Conservation (phyloP, 2,113 vertebrate genomes). For the Sinocyclocheilus rhinocerous region DNA sequence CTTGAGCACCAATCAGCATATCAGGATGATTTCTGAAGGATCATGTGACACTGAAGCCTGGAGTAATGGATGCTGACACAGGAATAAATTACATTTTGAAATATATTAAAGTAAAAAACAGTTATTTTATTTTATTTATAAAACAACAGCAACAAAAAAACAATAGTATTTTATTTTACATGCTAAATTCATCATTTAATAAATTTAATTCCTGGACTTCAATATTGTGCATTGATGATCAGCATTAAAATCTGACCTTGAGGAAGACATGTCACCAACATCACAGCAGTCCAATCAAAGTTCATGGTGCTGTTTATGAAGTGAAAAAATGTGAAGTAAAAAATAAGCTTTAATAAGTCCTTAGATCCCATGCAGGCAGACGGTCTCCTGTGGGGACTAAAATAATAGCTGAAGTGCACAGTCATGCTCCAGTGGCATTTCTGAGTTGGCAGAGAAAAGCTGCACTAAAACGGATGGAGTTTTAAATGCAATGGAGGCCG, state of each 20-base stretch:
- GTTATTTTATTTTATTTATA: no score
- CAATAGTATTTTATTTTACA: background rate
- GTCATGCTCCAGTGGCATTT: slow-evolving; percentile 63
- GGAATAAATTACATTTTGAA: no score
- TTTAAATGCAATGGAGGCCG: slow-evolving; percentile 36
- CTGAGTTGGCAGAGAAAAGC: slow-evolving; percentile 20
- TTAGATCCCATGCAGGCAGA: background rate
- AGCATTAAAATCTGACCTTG: background rate
- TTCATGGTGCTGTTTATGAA: background rate
- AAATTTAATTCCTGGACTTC: background rate
- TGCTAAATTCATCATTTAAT: background rate
- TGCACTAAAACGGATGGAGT: slow-evolving; percentile 29
- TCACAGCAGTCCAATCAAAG: slow-evolving; percentile 4
- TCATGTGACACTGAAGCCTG: no score
- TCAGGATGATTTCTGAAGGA: no score
- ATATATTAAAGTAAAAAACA: no score
- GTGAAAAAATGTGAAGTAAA: background rate
- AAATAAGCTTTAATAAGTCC: background rate
- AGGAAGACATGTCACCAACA: background rate
- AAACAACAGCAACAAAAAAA: no score
- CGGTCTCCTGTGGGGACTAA: slow-evolving; percentile 21
- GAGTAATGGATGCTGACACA: no score
- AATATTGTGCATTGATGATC: background rate
- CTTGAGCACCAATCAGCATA: no score
- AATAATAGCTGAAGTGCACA: slow-evolving; percentile 51